Evolutionary conservation across 2,797 vertebrate genomes (phyloP).

Genomic region (Thamnophis elegans): DNA sequence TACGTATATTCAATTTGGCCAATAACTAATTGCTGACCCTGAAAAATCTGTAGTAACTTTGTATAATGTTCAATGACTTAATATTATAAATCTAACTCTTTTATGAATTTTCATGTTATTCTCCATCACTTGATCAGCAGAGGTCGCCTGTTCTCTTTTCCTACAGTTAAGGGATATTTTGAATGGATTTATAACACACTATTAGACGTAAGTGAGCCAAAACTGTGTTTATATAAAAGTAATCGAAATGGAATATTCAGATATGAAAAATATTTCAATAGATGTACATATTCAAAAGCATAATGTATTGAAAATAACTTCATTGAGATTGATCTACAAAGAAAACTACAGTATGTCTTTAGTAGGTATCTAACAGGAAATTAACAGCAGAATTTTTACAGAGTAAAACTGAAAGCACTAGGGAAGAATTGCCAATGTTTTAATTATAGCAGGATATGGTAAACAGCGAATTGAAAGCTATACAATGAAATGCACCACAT

Average conservation of each 20-base stretch:
- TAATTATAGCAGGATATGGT: not conserved
- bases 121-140: slow-evolving; percentile 4
- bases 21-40: not conserved
- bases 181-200: not conserved
- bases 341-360: not conserved
- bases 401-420: not conserved
- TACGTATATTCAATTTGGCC: not conserved
- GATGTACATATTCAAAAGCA: not conserved
- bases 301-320: not conserved
- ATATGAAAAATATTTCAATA: not conserved
- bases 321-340: not conserved
- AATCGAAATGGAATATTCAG: not conserved
- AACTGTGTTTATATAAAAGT: not conserved
- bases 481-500: not conserved
- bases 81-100: not conserved
- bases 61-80: not conserved
- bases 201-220: not conserved
- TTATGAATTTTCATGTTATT: not conserved
- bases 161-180: not conserved
- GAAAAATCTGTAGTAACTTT: not conserved
- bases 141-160: not conserved
- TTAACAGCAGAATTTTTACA: not conserved
- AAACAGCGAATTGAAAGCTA: not conserved
- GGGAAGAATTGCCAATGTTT: not conserved
- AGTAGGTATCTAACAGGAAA: not conserved